Base-by-base conservation (phyloP, 2,797 vertebrate species). In the Miichthys miiuy region DNA sequence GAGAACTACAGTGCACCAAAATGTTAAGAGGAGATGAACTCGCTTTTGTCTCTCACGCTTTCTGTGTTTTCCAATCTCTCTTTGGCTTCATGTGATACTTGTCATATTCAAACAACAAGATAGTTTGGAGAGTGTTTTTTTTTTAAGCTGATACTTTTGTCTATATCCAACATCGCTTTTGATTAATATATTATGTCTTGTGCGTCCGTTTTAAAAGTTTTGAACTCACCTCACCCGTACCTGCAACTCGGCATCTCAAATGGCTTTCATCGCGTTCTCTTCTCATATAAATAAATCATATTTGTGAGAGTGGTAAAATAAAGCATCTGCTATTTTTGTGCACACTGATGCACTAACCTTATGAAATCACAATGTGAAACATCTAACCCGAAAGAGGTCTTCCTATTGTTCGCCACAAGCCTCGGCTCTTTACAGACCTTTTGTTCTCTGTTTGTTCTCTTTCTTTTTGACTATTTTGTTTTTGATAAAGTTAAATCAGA, bases 241-340 rank as follows among this genome's bases (percentile, higher is more conserved):
- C 85, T 61, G 58, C 58, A 79, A 23, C 21, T 38, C 68, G 25
- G 30, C 57, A 61, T 82, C 68, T 75, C 65, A 82, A 86, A 89
- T 73, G 66, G 89, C 89, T 93, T 92, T 92, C 88, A 87, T 83
- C 85, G 62, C 86, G 68, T 80, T 82, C 79, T 76, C 65, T 56
- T 78, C 52, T 38, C 44, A 30, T 62, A 90, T 94, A 56, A 94
- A 94, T 95, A 92, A 94, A 89, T 93, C 51, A 94, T 89, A 55
- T 72, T 50, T 73, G 46, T 75, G 66, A 87, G 77, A 89, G 90
- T 62, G 30, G 78, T 81, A 52, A 81, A 88, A 90, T 81, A 89
- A 84, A 87, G 72, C 51, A 21, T 48, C 3, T 44, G 65, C 86
- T 92, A 91, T 92, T 94, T 92, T 68, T 20, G 89, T 54, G 6